Base-by-base conservation (phyloP, 2,797 vertebrate species). In the Sebastes dallii region DNA sequence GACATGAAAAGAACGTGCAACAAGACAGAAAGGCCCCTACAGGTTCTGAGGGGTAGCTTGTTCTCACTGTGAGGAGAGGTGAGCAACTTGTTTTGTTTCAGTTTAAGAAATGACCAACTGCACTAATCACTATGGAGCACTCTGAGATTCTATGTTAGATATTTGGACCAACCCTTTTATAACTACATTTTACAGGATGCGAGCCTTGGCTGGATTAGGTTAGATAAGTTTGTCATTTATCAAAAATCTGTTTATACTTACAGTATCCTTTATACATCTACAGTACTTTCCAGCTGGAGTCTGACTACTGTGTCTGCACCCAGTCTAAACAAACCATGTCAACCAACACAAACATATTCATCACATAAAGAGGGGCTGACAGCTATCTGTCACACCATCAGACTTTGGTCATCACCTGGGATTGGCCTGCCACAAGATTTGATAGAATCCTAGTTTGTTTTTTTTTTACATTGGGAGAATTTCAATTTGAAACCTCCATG, bases 361-460 rank as follows among this genome's bases (percentile, higher is more conserved):
- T 83, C 52, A 84, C 22, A 72, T 29, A 27, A 69, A 78, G 42
- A 36, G 12, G 27, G 25, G 24, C 46, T 67, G 80, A 59, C 70
- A 73, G 74, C 30, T 55, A 34, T 65, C 75, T 22, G 58, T 71
- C 62, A 69, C 29, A 36, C 52, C 50, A 46, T 34, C 75, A 42
- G 20, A 27, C 71, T 54, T 30, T 75, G 36, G 77, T 74, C 65
- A 72, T 62, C 75, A 78, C 54, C 54, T 80, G 65, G 68, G 32
- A 84, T 77, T 82, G 72, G 56, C 42, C 50, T 71, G 60, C 72
- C 75, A 76, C 61, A 66, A 16, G 46, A 61, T 73, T 81, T 78
- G 70, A 81, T 76, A 73, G 56, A 50, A 66, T 46, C 54, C 12
- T 61, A 18, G 60, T 67, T 80, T 67, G 46, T 14, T 60, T 55